Conservation (phyloP, 2,113 vertebrate species). For the Leucopsar rothschildi region DNA sequence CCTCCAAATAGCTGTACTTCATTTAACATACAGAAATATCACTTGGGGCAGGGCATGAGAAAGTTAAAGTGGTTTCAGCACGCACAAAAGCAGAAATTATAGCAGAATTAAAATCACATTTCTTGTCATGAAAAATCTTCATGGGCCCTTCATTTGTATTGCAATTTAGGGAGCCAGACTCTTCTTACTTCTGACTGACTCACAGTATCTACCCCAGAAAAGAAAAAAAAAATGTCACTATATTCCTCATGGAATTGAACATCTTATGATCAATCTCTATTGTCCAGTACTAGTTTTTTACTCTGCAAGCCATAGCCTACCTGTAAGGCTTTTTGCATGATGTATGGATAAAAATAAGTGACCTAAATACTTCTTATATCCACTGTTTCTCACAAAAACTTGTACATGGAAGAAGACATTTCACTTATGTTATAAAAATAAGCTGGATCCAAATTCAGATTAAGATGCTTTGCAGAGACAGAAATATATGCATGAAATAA, state of each 20-base stretch:
- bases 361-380: not conserved
- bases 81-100: not conserved
- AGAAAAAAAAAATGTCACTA: not conserved
- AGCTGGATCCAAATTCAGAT: not conserved
- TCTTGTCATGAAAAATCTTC: not conserved
- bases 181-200: not conserved
- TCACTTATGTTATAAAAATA: not conserved
- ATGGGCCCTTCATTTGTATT: not conserved
- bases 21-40: not conserved
- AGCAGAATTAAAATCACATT: not conserved
- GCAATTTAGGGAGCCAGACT: not conserved
- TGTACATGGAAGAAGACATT: not conserved
- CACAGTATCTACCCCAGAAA: not conserved
- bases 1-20: not conserved
- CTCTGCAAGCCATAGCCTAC: not conserved
- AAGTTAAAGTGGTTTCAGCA: not conserved
- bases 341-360: not conserved
- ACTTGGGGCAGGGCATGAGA: not conserved
- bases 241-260: not conserved
- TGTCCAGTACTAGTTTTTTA: not conserved
- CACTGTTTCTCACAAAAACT: not conserved
- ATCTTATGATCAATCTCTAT: not conserved
- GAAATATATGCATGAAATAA: not conserved
- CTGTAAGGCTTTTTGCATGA: not conserved
- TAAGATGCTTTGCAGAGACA: not conserved